Conservation (phyloP, 2,113 vertebrate species). For the Narcine bancroftii region DNA sequence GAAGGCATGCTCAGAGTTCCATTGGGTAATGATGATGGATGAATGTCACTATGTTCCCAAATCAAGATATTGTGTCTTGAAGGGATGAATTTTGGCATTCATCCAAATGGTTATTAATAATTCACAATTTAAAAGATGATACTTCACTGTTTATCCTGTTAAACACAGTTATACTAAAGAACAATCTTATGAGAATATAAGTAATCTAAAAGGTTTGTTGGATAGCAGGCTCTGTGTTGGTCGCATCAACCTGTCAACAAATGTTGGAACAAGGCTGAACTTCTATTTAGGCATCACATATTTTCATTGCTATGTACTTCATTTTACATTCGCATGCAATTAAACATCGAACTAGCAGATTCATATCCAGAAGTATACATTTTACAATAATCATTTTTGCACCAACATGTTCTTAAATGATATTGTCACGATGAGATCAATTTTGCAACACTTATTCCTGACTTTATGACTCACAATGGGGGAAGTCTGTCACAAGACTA, state of each 20-base stretch:
- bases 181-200: not conserved
- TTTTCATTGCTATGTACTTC: not conserved
- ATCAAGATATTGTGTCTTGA: too few species aligned
- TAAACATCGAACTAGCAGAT: not conserved
- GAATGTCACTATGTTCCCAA: too few species aligned
- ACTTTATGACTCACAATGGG: conserved; percentile 12
- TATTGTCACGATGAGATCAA: not conserved
- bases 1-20: too few species aligned
- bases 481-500: conserved; percentile 33
- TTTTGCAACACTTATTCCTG: conserved; percentile 27
- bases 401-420: not conserved
- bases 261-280: not conserved
- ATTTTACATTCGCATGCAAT: not conserved
- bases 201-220: not conserved
- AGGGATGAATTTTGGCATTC: not conserved
- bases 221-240: not conserved
- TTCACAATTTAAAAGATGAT: not conserved
- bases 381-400: not conserved
- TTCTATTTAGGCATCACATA: not conserved
- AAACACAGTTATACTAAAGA: not conserved
- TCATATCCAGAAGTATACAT: not conserved
- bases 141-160: not conserved
- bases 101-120: not conserved
- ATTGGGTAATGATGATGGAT: too few species aligned
- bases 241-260: not conserved